Evolutionary conservation across 2,888 invertebrate species (phyloP), one percentile per base, ranked within the genome.

Genomic region (Pinctada fucata): DNA sequence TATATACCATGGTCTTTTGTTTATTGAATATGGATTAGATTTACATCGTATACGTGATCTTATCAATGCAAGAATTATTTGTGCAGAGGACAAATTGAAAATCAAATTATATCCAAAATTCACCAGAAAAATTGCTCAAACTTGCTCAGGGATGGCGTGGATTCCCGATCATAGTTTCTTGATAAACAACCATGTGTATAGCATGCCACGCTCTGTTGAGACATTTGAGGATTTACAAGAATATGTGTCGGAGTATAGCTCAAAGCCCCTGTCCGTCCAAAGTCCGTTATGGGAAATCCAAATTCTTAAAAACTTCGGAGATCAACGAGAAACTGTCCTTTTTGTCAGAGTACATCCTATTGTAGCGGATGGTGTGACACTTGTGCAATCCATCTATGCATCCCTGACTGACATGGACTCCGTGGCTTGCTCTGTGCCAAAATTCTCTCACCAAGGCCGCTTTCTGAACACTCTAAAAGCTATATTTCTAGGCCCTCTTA

Each of bases 211-310:
- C 31, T 87, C 87, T 71, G 89, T 92, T 48, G 85, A 86, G 72
- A 91, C 89, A 31, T 88, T 91, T 74, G 88, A 88, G 51, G 92
- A 93, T 72, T 87, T 94, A 8, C 93, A 93, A 87, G 89, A 91
- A 68, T 93, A 94, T 84, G 89, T 94, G 5, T 92, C 92, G 1
- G 88, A 91, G 47, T 90, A 94, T 78, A 91, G 94, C 70, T 90
- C 90, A 3, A 90, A 92, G 73, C 92, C 92, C 1, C 87, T 94
- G 72, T 88, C 93, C 0, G 81, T 88, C 16, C 92, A 93, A 45
- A 91, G 91, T 75, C 94, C 94, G 0, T 91, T 94, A 5, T 94
- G 94, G 94, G 94, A 94, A 86, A 90, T 94, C 52, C 93, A 93
- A 72, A 92, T 94, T 4, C 83, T 94, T 10, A 90, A 91, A 2